Evolutionary conservation across 2,888 invertebrate species (phyloP), one percentile per base, ranked within the genome.

Genomic region (Lydus trimaculatus): DNA sequence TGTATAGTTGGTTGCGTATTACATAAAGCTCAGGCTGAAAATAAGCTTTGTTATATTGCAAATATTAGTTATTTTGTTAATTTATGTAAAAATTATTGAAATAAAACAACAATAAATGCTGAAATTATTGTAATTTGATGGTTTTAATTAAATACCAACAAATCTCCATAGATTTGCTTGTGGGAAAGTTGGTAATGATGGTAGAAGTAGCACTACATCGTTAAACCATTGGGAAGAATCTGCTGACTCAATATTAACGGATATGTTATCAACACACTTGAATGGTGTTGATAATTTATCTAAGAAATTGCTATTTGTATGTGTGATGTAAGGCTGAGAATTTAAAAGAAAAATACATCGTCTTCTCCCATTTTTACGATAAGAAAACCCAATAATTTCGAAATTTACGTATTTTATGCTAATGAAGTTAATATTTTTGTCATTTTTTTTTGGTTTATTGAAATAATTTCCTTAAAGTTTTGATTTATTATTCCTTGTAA

Each of bases 261-360:
- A 61, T 60, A 60, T 33, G 60, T 65, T 65, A 65, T 59, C 58
- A 64, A 59, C 64, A 60, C 52, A 59, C 43, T 33, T 36, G 58
- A 64, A 39, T 31, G 48, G 15, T 39, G 39, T 59, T 52, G 33
- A 43, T 65, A 61, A 65, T 65, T 61, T 33, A 64, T 64, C 58
- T 64, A 20, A 48, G 20, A 48, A 20, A 48, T 9, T 20, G 11
- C 7, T 13, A 36, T 36, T 36, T 43, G 11, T 43, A 43, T 17
- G 17, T 43, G 43, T 43, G 43, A 43, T 17, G 13, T 36, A 3
- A 17, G 17, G 1, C 15, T 9, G 15, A 36, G 15, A 36, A 48
- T 1, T 48, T 17, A 43, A 7, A 43, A 43, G n/a, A 43, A 7
- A 17, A 39, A n/a, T n/a, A n/a, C n/a, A n/a, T n/a, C n/a, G n/a